Evolutionary conservation across 2,888 invertebrate genomes (phyloP).

Genomic region (Pomacea canaliculata): DNA sequence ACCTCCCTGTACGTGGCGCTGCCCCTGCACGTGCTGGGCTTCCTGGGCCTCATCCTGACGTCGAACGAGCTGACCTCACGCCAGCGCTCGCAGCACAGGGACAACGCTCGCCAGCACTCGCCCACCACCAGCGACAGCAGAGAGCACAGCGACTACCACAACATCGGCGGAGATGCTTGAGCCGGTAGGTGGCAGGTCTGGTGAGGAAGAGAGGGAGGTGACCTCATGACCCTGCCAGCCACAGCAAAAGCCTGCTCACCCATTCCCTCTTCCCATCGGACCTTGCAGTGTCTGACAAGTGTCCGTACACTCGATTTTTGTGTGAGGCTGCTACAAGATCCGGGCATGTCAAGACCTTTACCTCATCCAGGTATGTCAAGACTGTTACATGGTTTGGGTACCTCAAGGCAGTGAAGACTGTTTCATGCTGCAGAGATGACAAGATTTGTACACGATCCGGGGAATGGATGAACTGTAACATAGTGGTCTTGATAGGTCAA

Average conservation of each 20-base stretch:
- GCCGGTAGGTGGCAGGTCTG: slow-evolving; percentile 4
- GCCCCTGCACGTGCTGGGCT: slow-evolving; percentile 35
- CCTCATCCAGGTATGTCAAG: no score
- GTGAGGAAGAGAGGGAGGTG: not conserved
- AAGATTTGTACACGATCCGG: no score
- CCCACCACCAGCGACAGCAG: slow-evolving; percentile 1
- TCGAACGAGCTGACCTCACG: slow-evolving; percentile 29
- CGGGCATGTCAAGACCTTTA: no score
- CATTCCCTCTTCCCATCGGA: no score
- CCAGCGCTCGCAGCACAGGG: not conserved
- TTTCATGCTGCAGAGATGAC: no score
- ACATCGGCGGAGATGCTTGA: slow-evolving; percentile 4
- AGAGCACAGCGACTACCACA: not conserved
- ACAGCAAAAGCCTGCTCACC: not conserved
- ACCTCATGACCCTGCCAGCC: slow-evolving; percentile 7
- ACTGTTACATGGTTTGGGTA: no score
- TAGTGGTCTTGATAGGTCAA: no score
- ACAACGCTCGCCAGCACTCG: not conserved
- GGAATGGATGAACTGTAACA: no score
- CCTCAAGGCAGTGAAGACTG: no score
- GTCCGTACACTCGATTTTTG: no score
- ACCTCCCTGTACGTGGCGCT: slow-evolving; percentile 35
- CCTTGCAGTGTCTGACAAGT: no score
- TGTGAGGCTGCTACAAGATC: no score
- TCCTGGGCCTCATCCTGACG: slow-evolving; percentile 36